phyloP scores from a whole-genome alignment of 2,888 invertebrate species.

The Xylophagus ater region DNA sequence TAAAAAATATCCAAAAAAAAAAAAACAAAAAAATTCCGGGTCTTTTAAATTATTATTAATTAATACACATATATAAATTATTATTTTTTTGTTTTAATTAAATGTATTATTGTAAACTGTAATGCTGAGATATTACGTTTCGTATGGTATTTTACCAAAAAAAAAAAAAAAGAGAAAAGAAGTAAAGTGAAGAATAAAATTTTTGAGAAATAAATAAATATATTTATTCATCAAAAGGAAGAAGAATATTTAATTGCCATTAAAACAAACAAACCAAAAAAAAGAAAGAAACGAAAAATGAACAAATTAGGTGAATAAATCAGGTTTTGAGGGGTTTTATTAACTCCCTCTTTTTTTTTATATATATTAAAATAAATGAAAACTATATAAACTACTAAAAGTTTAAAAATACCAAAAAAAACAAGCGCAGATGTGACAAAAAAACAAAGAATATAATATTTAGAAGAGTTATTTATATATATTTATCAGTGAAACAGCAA shows the following conservation, averaged over 20 bases:
- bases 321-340: no score
- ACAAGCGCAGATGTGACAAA: no score
- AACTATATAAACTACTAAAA: no score
- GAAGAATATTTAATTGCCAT: neutral
- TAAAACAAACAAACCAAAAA: constrained; percentile 1
- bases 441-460: no score
- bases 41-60: neutral
- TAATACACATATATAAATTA: neutral
- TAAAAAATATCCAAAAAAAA: constrained; percentile 3
- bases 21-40: neutral
- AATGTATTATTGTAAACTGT: constrained; percentile 38
- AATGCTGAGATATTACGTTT: constrained; percentile 46
- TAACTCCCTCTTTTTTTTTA: neutral
- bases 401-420: no score
- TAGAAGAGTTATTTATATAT: no score
- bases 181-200: neutral
- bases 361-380: no score
- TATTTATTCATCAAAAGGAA: neutral
- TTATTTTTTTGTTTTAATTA: neutral
- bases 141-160: constrained; percentile 48
- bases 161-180: constrained; percentile 7
- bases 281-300: constrained; percentile 1
- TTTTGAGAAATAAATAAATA: neutral
- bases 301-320: no score
- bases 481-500: no score